Base-by-base conservation (phyloP, 2,113 vertebrate species). In the Maccullochella peelii region DNA sequence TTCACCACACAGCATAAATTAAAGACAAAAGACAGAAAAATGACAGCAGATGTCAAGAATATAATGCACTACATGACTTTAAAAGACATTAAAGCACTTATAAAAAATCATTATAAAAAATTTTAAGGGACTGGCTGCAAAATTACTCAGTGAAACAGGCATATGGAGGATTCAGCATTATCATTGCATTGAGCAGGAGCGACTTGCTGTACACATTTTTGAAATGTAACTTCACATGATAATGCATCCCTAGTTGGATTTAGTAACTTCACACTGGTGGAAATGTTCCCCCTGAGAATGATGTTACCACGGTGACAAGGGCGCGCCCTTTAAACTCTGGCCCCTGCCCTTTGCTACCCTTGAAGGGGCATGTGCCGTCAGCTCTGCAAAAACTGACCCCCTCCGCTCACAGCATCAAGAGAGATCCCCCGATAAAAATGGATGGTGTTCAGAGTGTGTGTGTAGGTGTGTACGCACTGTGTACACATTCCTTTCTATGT, bases 271-370 rank as follows among this genome's bases (percentile, higher is more conserved):
- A 81, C 81, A 82, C 72, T 88, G 81, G 80, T 92, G 91, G 84
- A 90, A 93, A 91, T 74, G 67, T 83, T 85, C 68, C 85, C 88
- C 89, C 83, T 66, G 81, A 91, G 86, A 90, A 69, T n/a, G 25
- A 40, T 38, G 90, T 93, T 93, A 83, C 93, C 85, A 90, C 50
- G 73, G 93, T 8, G 77, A 95, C 82, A 84, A 83, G 91, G 93
- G 91, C 88, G 0, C 27, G 88, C 66, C 94, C 92, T 94, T 82
- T 94, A 87, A 76, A 42, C 90, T 86, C 47, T 61, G 77, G 62
- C 87, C 90, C 69, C 77, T 88, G 94, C 57, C 94, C 93, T 89
- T 77, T 77, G 77, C 62, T 68, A 69, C 80, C 77, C 84, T 86
- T 58, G 33, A 78, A 79, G 88, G 85, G 69, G 61, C 89, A 79